Evolutionary conservation across 1,140 invertebrate species (phyloP).

Genomic region (Bombus affinis): DNA sequence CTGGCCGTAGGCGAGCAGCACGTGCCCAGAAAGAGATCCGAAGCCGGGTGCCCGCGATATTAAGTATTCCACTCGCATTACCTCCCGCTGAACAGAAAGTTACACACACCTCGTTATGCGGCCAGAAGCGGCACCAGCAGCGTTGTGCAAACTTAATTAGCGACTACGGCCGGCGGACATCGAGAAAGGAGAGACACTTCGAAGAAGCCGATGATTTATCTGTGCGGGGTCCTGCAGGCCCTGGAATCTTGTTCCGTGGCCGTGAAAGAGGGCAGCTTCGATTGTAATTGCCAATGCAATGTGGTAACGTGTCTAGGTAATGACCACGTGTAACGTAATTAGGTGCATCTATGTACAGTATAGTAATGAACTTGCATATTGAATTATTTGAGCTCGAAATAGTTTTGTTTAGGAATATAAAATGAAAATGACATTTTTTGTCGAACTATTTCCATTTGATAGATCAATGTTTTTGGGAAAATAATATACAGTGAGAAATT

Average conservation of each 20-base stretch:
- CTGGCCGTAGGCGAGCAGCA: conserved; percentile 17
- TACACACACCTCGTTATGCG: conserved; percentile 62
- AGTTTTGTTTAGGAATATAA: background rate
- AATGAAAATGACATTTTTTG: too few relatives aligned
- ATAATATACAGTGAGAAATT: too few relatives aligned
- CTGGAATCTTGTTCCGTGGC: conserved; percentile 30
- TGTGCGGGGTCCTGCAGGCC: background rate
- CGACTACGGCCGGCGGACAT: conserved; percentile 32
- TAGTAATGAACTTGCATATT: background rate
- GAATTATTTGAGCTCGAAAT: background rate
- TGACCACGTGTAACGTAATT: too few relatives aligned
- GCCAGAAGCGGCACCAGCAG: conserved; percentile 43
- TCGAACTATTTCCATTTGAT: too few relatives aligned
- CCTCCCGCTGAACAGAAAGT: conserved; percentile 65
- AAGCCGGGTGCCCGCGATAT: conserved; percentile 52
- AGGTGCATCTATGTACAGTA: background rate
- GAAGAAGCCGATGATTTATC: conserved; percentile 52
- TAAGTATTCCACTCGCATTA: conserved; percentile 66
- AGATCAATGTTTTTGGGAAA: too few relatives aligned
- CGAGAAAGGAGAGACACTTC: conserved; percentile 42
- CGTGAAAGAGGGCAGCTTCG: background rate
- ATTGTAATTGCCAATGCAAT: conserved; percentile 23
- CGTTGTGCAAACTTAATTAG: conserved; percentile 68
- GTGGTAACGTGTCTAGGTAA: background rate
- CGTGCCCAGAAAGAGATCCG: conserved; percentile 49